Percentiles rank a stretch among this genome's conserved stretches.
Evolutionary conservation across 2,888 invertebrate genomes (phyloP).

Genomic region (Azorinus chamasolen): DNA sequence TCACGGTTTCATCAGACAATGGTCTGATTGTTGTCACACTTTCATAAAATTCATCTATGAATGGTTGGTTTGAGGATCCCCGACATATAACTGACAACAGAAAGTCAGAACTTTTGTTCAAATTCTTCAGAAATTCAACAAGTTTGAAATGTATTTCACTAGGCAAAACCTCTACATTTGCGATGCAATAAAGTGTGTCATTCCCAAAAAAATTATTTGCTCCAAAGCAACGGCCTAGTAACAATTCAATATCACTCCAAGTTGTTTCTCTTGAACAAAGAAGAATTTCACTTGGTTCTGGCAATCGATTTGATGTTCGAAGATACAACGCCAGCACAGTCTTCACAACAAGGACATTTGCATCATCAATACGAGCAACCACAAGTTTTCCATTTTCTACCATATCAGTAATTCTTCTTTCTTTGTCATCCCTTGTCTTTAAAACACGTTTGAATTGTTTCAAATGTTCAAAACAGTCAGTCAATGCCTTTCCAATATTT

Average conservation of each 20-base stretch:
- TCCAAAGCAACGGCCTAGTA: constrained; percentile 63
- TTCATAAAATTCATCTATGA: constrained; percentile 57
- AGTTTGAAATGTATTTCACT: constrained; percentile 66
- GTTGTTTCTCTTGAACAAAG: constrained; percentile 65
- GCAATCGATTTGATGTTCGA: constrained; percentile 61
- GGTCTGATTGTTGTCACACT: constrained; percentile 30
- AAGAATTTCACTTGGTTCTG: constrained; percentile 67
- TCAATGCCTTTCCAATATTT: constrained; percentile 43
- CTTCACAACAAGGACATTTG: constrained; percentile 57
- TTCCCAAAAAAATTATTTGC: constrained; percentile 7
- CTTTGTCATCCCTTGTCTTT: constrained; percentile 1
- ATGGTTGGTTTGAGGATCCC: constrained; percentile 64
- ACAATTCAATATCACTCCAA: constrained; percentile 64
- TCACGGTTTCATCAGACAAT: constrained; percentile 29
- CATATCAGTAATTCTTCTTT: constrained; percentile 41
- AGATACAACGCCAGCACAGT: constrained; percentile 63
- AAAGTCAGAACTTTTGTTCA: constrained; percentile 19
- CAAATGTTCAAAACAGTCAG: constrained; percentile 33
- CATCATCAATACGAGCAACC: constrained; percentile 62
- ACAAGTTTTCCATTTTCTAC: constrained; percentile 59
- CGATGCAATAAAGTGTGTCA: constrained; percentile 60
- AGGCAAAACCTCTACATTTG: constrained; percentile 64
- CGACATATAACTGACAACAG: constrained; percentile 65
- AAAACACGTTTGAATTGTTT: constrained; percentile 27
- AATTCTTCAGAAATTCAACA: constrained; percentile 50